Percentiles rank a stretch among this genome's conserved stretches.
These are phyloP conservation scores for Watersipora subatra DNA, from an alignment of 1,140 invertebrate species.

Conservation along the genomic window DNA sequence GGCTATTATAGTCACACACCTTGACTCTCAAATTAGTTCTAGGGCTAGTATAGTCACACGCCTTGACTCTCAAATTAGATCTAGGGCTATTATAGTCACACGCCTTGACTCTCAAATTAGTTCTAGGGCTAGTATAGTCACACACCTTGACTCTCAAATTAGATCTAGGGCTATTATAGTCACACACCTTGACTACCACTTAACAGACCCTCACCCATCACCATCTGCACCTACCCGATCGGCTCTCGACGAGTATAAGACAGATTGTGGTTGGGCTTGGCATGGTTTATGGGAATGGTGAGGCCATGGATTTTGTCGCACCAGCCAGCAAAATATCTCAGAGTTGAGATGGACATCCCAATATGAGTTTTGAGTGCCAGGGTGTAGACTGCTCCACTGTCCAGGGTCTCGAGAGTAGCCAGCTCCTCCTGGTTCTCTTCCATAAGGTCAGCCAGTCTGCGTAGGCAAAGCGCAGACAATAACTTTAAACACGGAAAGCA, in stretches of 20 bases:
- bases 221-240: slow-evolving; percentile 53
- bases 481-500: background rate
- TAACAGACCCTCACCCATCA: too few relatives aligned
- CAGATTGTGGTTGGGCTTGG: slow-evolving; percentile 75
- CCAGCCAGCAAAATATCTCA: slow-evolving; percentile 73
- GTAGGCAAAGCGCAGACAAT: slow-evolving; percentile 15
- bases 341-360: slow-evolving; percentile 37
- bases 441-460: slow-evolving; percentile 84
- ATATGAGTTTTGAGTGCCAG: slow-evolving; percentile 74
- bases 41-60: too few relatives aligned
- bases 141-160: too few relatives aligned
- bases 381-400: slow-evolving; percentile 88
- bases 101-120: too few relatives aligned
- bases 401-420: slow-evolving; percentile 77
- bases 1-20: too few relatives aligned
- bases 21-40: too few relatives aligned
- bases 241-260: slow-evolving; percentile 78
- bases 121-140: too few relatives aligned
- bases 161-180: too few relatives aligned
- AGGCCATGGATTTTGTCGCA: slow-evolving; percentile 66
- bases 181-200: too few relatives aligned
- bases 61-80: too few relatives aligned
- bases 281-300: slow-evolving; percentile 54
- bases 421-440: slow-evolving; percentile 82
- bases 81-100: too few relatives aligned